Base-by-base conservation (phyloP, 2,888 invertebrate genomes). In the Troglohyphantes excavatus region DNA sequence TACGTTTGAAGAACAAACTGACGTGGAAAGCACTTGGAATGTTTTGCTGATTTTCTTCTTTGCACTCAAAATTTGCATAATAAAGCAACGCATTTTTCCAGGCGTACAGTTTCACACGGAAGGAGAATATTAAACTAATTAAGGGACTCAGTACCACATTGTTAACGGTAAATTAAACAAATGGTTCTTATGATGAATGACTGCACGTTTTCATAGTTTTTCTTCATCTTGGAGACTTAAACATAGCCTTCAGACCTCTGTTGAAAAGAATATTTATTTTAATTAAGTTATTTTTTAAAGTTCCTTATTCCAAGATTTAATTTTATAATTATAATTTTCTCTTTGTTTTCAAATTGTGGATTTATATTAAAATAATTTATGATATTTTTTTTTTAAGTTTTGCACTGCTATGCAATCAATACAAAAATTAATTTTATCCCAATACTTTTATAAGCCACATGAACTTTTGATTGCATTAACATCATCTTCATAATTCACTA, bases 121-220 rank as follows among this genome's bases (percentile, higher is more conserved):
- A 27, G 39, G 46, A 72, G 63, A 61, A 63, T 83, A 83, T 83
- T 83, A 83, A 83, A 84, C 84, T 84, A 84, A 84, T 84, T 84
- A 84, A 43, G 53, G 46, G 75, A 75, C 75, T 53, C 67, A 75
- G 84, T 46, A 84, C 75, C 67, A 75, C 84, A 75, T 84, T 84
- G 75, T 84, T 84, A 84, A 84, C 84, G 75, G 84, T 84, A 84
- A 84, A 84, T 84, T 84, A 84, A 75, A 84, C 75, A 84, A 84
- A 84, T 84, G 84, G 67, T 67, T 75, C 84, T 84, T 84, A 75
- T 84, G 84, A 84, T 84, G 84, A 84, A 84, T 75, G 84, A 65
- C 75, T 53, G 53, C 63, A 75, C 29, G 17, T 63, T 65, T 75
- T 65, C 29, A 59, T 33, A 29, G 73, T 84, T 82, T 81, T 81